Base-by-base conservation (phyloP, 2,888 invertebrate genomes). In the Campoplex nolae region DNA sequence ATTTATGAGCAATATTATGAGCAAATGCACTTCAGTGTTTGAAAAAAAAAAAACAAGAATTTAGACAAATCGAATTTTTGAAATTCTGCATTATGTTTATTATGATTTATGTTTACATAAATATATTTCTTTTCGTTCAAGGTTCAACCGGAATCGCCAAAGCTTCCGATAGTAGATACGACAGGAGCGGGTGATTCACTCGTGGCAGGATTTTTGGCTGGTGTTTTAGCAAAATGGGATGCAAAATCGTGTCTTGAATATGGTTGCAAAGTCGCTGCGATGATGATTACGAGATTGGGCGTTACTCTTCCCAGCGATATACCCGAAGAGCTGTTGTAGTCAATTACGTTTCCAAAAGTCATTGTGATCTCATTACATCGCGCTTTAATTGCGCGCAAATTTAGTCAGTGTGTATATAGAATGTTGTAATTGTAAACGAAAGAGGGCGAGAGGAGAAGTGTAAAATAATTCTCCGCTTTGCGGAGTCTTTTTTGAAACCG, bases 181-280 rank as follows among this genome's bases (percentile, higher is more conserved):
- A 94, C 94, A 16, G 95, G 95, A 58, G 94, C 95, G 56, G 95
- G 94, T 16, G 95, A 95, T 90, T 91, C 95, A 65, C 90, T 95
- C 56, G 94, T 94, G 16, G 94, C 94, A 77, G 95, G 95, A 9
- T 95, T 95, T 84, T 83, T 95, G 67, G 93, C 94, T 18, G 94
- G 94, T 32, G 86, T 93, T 51, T 89, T 94, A 76, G 91, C 90
- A 23, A 89, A 90, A 16, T 91, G 92, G 90, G 90, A 92, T 70
- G 91, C 95, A 51, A 92, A 93, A 83, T 89, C 90, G 23, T 95
- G 95, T 84, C 89, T 94, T 28, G 90, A 93, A 80, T 93, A 90
- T 83, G 94, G 94, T 28, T 92, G 92, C 74, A 93, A 90, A 85
- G 89, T 91, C 42, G 93, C 93, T 13, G 90, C 92, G 1, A 88